Evolutionary conservation across 1,140 invertebrate genomes (phyloP).

Genomic region (Schlechtendalia chinensis): DNA sequence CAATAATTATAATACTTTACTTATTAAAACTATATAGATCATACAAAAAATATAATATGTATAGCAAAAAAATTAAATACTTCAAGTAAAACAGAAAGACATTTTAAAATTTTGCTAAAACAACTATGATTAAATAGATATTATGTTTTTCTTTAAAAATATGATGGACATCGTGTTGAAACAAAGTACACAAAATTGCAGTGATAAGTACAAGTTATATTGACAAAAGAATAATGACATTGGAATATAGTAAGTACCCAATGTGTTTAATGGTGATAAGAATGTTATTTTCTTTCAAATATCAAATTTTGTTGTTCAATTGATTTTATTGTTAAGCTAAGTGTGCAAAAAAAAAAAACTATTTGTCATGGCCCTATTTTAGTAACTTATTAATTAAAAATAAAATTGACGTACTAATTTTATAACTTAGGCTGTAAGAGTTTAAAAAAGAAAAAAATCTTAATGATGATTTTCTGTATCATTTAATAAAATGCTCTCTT

Average conservation of each 20-base stretch:
- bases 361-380: slow-evolving; percentile 33
- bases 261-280: slow-evolving; percentile 27
- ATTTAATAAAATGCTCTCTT: slow-evolving; percentile 50
- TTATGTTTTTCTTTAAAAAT: slow-evolving; percentile 41
- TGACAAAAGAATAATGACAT: slow-evolving; percentile 32
- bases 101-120: slow-evolving; percentile 44
- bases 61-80: slow-evolving; percentile 45
- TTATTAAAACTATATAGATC: slow-evolving; percentile 46
- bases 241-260: slow-evolving; percentile 38
- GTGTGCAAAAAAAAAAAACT: slow-evolving; percentile 36
- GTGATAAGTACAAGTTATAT: slow-evolving; percentile 40
- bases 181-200: slow-evolving; percentile 40
- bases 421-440: slow-evolving; percentile 43
- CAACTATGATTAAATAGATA: slow-evolving; percentile 42
- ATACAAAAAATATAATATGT: slow-evolving; percentile 49
- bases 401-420: slow-evolving; percentile 38
- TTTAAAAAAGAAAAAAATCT: slow-evolving; percentile 38
- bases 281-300: slow-evolving; percentile 14
- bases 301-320: slow-evolving; percentile 38
- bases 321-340: slow-evolving; percentile 30
- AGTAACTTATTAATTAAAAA: slow-evolving; percentile 35
- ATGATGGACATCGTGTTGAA: slow-evolving; percentile 21
- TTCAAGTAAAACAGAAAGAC: slow-evolving; percentile 40
- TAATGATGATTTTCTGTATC: slow-evolving; percentile 34
- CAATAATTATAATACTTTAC: slow-evolving; percentile 38